These are phyloP conservation scores for Notechis scutatus DNA, from an alignment of 2,113 vertebrate species.

Conservation along the genomic window DNA sequence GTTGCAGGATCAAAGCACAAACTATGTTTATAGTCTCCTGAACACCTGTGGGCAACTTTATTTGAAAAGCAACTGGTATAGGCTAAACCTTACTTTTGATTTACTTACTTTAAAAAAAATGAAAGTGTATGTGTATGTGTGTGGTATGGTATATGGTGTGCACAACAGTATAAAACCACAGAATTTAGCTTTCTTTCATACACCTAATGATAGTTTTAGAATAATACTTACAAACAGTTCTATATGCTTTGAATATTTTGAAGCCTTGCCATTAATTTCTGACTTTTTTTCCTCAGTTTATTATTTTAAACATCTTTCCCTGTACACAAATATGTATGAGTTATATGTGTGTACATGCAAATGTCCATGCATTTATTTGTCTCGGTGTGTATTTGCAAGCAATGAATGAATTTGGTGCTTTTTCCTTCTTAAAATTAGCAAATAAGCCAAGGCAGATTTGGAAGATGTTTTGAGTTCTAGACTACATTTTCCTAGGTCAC, in stretches of 20 bases:
- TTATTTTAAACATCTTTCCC: not conserved
- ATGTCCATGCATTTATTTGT: not conserved
- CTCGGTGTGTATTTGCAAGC: not conserved
- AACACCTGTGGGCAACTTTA: slow-evolving; percentile 27
- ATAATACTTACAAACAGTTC: not conserved
- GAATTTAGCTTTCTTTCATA: slow-evolving; percentile 37
- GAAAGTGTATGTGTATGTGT: slow-evolving; percentile 1
- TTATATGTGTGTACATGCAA: not conserved
- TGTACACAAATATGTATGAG: not conserved
- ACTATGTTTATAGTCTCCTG: slow-evolving; percentile 4
- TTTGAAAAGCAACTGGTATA: slow-evolving; percentile 25
- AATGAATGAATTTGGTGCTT: not conserved
- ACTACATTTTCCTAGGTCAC: slow-evolving; percentile 49
- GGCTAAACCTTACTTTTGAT: slow-evolving; percentile 8
- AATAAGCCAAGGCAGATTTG: slow-evolving; percentile 72
- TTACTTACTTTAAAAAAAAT: not conserved
- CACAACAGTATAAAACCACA: not conserved
- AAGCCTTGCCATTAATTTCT: not conserved
- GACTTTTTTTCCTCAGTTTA: not conserved
- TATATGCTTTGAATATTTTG: not conserved
- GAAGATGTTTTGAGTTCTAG: slow-evolving; percentile 50
- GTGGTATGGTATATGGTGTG: not conserved
- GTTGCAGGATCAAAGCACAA: slow-evolving; percentile 27
- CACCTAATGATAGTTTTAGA: not conserved
- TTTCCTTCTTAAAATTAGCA: slow-evolving; percentile 62